Conservation (phyloP, 2,113 vertebrate genomes). For the Dendrocopos noguchii region DNA sequence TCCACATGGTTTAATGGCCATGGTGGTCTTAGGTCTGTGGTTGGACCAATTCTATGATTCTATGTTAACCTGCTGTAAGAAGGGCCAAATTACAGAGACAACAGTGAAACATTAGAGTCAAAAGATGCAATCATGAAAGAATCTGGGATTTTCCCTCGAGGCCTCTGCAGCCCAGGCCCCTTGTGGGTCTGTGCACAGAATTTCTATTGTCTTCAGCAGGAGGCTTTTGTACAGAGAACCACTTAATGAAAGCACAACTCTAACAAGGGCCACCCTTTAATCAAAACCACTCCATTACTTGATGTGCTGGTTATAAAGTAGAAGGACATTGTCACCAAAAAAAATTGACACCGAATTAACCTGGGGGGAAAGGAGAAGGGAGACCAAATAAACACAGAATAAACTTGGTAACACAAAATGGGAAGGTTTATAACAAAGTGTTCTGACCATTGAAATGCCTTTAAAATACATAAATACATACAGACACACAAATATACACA, state of each 20-base stretch:
- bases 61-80: slow-evolving; percentile 20
- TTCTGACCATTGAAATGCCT: background rate
- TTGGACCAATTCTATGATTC: no score
- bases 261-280: background rate
- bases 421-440: background rate
- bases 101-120: slow-evolving; percentile 45
- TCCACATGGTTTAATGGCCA: no score
- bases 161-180: background rate
- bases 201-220: slow-evolving; percentile 4
- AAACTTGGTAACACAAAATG: background rate
- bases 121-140: slow-evolving; percentile 39
- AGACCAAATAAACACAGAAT: background rate
- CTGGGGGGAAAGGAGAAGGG: background rate
- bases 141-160: slow-evolving; percentile 38
- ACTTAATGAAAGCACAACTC: background rate
- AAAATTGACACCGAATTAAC: background rate
- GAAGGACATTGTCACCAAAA: background rate
- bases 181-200: background rate
- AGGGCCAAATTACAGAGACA: slow-evolving; percentile 57
- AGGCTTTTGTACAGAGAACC: background rate
- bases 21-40: no score
- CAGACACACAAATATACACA: background rate
- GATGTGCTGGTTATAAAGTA: background rate
- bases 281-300: background rate
- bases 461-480: background rate